Evolutionary conservation across 2,113 vertebrate species (phyloP).

Genomic region (Shinisaurus crocodilurus): DNA sequence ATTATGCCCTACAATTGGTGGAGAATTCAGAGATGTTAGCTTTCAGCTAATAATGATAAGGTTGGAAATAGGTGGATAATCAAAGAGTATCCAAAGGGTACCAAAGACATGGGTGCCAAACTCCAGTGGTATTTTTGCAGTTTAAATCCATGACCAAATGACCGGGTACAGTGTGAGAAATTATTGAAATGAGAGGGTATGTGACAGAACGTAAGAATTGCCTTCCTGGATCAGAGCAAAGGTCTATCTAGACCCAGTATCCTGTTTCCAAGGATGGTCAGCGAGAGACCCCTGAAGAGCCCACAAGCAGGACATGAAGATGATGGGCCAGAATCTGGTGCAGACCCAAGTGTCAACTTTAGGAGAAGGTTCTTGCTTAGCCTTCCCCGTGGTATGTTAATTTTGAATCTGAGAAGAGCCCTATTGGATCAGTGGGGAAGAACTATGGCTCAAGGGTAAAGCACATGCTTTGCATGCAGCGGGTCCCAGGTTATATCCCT

Average conservation of each 20-base stretch:
- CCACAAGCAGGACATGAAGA: not conserved
- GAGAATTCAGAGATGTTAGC: conserved; percentile 29
- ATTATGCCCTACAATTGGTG: conserved; percentile 40
- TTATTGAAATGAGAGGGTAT: fast-evolving
- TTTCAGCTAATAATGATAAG: conserved; percentile 35
- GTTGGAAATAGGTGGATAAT: not conserved
- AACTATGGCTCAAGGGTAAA: no score
- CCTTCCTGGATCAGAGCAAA: not conserved
- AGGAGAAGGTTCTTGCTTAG: no score
- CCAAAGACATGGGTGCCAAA: not conserved
- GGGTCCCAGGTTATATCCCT: no score
- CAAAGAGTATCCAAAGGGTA: not conserved
- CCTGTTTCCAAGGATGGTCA: not conserved
- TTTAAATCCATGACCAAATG: not conserved
- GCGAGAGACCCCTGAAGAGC: not conserved
- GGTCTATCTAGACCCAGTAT: not conserved
- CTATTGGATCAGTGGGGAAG: no score
- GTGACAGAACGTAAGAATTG: fast-evolving
- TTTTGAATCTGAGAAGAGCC: no score
- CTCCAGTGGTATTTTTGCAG: fast-evolving
- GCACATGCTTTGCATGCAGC: no score
- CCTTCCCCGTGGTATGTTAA: no score
- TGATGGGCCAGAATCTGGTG: not conserved
- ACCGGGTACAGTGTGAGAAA: fast-evolving
- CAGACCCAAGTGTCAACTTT: not conserved